These are phyloP conservation scores for Hipparchia semele DNA, from an alignment of 2,888 invertebrate species.

Conservation along the genomic window DNA sequence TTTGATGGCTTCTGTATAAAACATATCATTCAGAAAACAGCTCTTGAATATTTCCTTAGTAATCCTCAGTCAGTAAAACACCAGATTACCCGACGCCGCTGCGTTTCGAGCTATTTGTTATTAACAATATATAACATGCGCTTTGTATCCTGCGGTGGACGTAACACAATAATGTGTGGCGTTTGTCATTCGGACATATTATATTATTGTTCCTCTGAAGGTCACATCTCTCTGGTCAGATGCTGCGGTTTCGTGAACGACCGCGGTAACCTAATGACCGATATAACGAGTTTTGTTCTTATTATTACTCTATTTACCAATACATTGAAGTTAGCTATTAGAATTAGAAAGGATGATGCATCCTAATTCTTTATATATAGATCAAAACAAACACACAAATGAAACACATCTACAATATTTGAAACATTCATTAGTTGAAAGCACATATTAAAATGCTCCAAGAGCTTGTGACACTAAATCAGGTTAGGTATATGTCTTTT, in stretches of 20 bases:
- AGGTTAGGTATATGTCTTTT: too few relatives aligned
- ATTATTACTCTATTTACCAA: constrained; percentile 9
- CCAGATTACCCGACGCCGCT: neutral
- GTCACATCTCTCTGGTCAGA: constrained; percentile 31
- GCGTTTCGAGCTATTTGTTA: neutral
- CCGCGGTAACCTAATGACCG: constrained; percentile 38
- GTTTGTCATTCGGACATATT: constrained; percentile 32
- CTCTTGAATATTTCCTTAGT: too few relatives aligned
- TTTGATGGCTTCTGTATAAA: too few relatives aligned
- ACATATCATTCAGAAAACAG: too few relatives aligned
- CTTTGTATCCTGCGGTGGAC: constrained; percentile 12
- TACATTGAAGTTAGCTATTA: neutral
- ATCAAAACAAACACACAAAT: too few relatives aligned
- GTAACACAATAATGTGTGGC: constrained; percentile 20
- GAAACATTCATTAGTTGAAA: too few relatives aligned
- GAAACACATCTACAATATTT: too few relatives aligned
- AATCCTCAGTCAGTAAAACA: too few relatives aligned
- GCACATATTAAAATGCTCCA: too few relatives aligned
- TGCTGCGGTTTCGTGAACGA: constrained; percentile 35
- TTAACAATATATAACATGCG: neutral
- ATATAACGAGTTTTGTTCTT: constrained; percentile 14
- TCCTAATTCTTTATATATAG: too few relatives aligned
- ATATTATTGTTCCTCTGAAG: constrained; percentile 28
- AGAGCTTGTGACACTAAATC: too few relatives aligned
- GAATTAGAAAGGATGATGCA: neutral